These are phyloP conservation scores for Odontocolon sp. DNA, from an alignment of 2,888 invertebrate species.

Conservation along the genomic window DNA sequence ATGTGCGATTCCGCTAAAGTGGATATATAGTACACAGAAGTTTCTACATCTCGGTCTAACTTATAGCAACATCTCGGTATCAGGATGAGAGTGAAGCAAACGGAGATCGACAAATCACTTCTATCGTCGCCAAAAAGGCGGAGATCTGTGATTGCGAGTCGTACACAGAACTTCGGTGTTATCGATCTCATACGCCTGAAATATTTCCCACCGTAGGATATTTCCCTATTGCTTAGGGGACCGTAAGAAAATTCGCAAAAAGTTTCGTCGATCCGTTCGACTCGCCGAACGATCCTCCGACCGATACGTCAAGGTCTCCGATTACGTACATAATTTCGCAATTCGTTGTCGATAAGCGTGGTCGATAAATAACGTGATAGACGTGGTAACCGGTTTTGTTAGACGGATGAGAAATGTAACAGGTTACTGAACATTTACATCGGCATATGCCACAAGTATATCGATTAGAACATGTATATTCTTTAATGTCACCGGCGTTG, in stretches of 20 bases:
- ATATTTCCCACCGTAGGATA: too few relatives aligned
- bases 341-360: neutral
- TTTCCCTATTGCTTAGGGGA: too few relatives aligned
- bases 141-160: neutral
- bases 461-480: neutral
- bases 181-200: too few relatives aligned
- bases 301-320: neutral
- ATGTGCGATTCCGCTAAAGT: conserved; percentile 39
- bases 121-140: neutral
- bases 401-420: neutral
- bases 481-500: neutral
- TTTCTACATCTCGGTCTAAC: neutral
- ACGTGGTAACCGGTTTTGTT: neutral
- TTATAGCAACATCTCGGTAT: neutral
- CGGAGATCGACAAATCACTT: neutral
- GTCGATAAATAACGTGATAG: neutral
- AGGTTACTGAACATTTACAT: neutral
- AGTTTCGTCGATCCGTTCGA: neutral
- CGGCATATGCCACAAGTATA: neutral
- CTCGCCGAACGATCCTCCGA: neutral
- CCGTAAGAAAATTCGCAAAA: neutral
- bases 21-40: neutral
- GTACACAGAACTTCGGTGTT: neutral
- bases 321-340: conserved; percentile 1
- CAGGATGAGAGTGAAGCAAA: neutral